Evolutionary conservation across 64 coral and sea anemone genomes (phyloP).

Genomic region (Montipora cactus): DNA sequence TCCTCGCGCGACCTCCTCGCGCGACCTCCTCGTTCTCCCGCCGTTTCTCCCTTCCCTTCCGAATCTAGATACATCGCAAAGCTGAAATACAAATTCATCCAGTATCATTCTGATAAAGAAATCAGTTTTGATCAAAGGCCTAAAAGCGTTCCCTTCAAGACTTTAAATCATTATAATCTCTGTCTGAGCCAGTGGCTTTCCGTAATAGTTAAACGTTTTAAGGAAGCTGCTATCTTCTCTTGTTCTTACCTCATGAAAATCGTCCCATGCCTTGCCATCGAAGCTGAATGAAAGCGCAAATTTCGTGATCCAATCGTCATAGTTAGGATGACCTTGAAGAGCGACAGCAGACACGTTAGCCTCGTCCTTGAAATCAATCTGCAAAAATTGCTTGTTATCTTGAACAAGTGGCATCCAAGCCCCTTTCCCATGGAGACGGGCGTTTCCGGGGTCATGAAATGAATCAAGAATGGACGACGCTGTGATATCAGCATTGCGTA

Average conservation of each 20-base stretch:
- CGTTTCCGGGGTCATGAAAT: conserved; percentile 71
- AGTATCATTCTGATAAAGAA: too few relatives aligned
- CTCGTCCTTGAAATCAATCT: conserved; percentile 79
- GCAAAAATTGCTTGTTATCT: conserved; percentile 67
- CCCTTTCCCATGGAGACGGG: conserved; percentile 79
- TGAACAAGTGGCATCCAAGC: conserved; percentile 87
- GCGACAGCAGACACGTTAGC: conserved; percentile 75
- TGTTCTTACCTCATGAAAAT: conserved; percentile 61
- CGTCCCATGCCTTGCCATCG: conserved; percentile 67
- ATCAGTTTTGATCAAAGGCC: too few relatives aligned
- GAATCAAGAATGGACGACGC: conserved; percentile 72
- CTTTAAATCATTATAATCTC: too few relatives aligned
- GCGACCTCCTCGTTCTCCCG: too few relatives aligned
- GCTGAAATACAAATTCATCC: too few relatives aligned
- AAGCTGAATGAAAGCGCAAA: conserved; percentile 73
- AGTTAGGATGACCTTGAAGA: conserved; percentile 78
- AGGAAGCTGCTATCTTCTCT: too few relatives aligned
- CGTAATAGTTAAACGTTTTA: too few relatives aligned
- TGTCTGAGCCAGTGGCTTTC: too few relatives aligned
- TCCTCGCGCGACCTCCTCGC: too few relatives aligned
- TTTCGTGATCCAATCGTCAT: conserved; percentile 78
- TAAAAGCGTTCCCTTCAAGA: too few relatives aligned
- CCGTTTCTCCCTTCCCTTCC: too few relatives aligned
- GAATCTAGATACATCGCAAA: too few relatives aligned
- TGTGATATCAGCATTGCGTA: conserved; percentile 69